Base-by-base conservation (phyloP, 2,113 vertebrate species). In the Ondatra zibethicus region DNA sequence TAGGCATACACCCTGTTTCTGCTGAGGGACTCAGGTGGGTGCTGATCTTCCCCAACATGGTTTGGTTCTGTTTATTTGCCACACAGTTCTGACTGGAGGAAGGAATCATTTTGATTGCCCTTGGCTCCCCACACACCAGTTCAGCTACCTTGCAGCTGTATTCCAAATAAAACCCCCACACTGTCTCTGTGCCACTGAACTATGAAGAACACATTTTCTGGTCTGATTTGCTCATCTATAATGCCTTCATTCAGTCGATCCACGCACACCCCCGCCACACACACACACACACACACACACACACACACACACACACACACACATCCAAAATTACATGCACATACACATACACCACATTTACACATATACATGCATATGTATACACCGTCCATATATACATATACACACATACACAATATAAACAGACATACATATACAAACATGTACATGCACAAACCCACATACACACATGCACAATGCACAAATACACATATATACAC, bases 11-110 rank as follows among this genome's bases (percentile, higher is more conserved):
- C 52, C 58, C 66, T 77, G 52, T 16, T 55, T 91, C 16, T 85
- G 8, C 25, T 31, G 76, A 47, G 6, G 39, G 6, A 39, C 63
- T 84, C 50, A 10, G 66, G 13, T 17, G 90, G 36, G 3, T 88
- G 7, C 47, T 45, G 81, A 42, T 39, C 25, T 76, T 42, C n/a
- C 42, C 77, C 7, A 2, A 3, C 0, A 7, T 47, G 73, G 25
- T 68, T 91, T 58, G 13, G 25, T 50, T 77, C 12, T 29, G 10
- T 42, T 36, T 42, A 31, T 19, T 81, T 81, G 29, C 77, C 42
- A 45, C 91, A 75, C 7, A 45, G 23, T 92, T 72, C 66, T 88
- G 33, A 88, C 42, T 91, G 19, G 36, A 89, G 73, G 36, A 39
- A 61, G 58, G 36, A 94, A 31, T 82, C 16, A 29, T 91, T 77